Evolutionary conservation across 2,888 invertebrate species (phyloP), one percentile per base, ranked within the genome.

Genomic region (Scaptomyza parva): DNA sequence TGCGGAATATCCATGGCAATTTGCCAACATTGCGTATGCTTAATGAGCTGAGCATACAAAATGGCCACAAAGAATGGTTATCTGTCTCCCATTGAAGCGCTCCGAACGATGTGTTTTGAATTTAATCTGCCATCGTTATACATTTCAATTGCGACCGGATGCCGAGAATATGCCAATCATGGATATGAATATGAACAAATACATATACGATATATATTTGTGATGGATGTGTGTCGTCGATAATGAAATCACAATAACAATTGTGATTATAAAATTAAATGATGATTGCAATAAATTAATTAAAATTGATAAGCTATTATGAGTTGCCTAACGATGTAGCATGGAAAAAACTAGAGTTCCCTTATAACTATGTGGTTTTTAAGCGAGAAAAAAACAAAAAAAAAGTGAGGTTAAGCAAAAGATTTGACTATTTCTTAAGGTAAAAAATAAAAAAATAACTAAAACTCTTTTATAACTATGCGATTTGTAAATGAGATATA

Each of bases 11-110:
- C 26, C 53, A 68, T 70, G 80, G 80, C 82, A 84, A 80, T 81
- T 78, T 81, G 82, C 82, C 85, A 80, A 51, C 67, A 58, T 39
- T 70, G 70, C 78, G 78, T 74, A 77, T 66, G 70, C 83, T 78
- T 82, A 82, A 81, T 85, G 70, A 85, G 79, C 83, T 70, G 68
- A 60, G 60, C 66, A 43, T 51, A 65, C 64, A 53, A 64, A 65
- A 61, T 58, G 64, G 51, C 72, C 59, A 63, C 69, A 59, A 71
- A 62, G 60, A 62, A 76, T 47, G 51, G 51, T 62, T 63, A 28
- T 26, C 33, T 14, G 33, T 26, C 35, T 39, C 57, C n/a, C n/a
- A 37, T n/a, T 50, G 18, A 6, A 5, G 43, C 18, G 3, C 9
- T 2, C 12, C 12, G 24, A 28, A 26, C 33, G 26, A 58, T 50